phyloP scores from a whole-genome alignment of 2,113 vertebrate species.

The Piaya cayana region DNA sequence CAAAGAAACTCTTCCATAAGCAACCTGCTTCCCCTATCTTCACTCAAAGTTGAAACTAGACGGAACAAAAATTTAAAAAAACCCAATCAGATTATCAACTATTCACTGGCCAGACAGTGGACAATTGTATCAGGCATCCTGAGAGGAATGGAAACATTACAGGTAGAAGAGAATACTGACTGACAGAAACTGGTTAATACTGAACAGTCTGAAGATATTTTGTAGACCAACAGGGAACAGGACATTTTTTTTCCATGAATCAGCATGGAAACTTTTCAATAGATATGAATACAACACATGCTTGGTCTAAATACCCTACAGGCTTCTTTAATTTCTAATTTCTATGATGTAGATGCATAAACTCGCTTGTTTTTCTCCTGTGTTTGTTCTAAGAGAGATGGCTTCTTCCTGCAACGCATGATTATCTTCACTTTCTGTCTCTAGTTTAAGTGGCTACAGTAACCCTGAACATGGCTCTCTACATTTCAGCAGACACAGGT shows the following conservation, averaged over 20 bases:
- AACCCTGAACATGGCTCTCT: not conserved
- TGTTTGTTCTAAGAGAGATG: not conserved
- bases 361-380: not conserved
- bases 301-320: not conserved
- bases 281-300: not conserved
- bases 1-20: not conserved
- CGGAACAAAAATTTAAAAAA: not conserved
- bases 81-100: not conserved
- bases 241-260: constrained; percentile 2
- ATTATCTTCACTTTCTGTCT: not conserved
- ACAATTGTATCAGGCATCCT: not conserved
- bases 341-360: not conserved
- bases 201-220: not conserved
- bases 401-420: not conserved
- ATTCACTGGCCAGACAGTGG: not conserved
- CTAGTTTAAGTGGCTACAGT: not conserved
- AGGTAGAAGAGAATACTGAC: not conserved
- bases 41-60: not conserved
- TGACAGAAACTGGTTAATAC: not conserved
- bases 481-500: not conserved
- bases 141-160: not conserved
- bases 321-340: not conserved
- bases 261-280: not conserved
- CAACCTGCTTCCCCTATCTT: not conserved
- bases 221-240: not conserved